A percentile compares a stretch with the other conserved stretches of the same genome.
phyloP scores from a whole-genome alignment of 2,888 invertebrate genomes.

The Oscheius onirici region DNA sequence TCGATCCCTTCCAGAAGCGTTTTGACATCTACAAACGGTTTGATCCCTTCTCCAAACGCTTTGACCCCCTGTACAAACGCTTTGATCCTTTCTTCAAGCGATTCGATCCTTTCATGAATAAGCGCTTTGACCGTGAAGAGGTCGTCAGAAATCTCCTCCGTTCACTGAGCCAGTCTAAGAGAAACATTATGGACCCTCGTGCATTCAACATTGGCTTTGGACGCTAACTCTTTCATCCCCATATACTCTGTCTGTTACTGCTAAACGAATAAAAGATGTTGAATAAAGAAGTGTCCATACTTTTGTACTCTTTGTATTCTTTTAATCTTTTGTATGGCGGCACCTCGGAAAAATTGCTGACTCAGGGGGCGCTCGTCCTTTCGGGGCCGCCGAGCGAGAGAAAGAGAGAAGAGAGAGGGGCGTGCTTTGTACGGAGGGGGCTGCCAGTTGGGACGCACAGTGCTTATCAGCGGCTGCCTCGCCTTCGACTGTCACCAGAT shows the following conservation, averaged over 20 bases:
- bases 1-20: constrained; percentile 29
- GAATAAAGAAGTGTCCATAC: not conserved
- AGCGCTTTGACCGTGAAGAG: constrained; percentile 35
- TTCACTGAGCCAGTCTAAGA: constrained; percentile 31
- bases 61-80: constrained; percentile 39
- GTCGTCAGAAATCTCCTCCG: constrained; percentile 15
- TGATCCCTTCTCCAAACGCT: constrained; percentile 37
- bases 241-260: not conserved
- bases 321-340: not conserved
- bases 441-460: constrained; percentile 32
- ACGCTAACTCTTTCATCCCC: not conserved
- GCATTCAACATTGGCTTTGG: constrained; percentile 41
- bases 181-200: constrained; percentile 38
- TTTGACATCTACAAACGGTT: constrained; percentile 36
- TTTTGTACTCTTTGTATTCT: not conserved
- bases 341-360: constrained; percentile 21
- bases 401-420: constrained; percentile 10
- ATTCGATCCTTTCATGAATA: constrained; percentile 36
- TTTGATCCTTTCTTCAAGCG: constrained; percentile 38
- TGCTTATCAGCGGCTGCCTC: constrained; percentile 32
- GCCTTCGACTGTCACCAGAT: constrained; percentile 16
- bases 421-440: constrained; percentile 29
- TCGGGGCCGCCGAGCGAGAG: constrained; percentile 16
- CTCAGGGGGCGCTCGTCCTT: constrained; percentile 26
- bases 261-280: constrained; percentile 23